Evolutionary conservation across 2,797 vertebrate species (phyloP), one percentile per base, ranked within the genome.

Genomic region (Cirrhinus molitorella): DNA sequence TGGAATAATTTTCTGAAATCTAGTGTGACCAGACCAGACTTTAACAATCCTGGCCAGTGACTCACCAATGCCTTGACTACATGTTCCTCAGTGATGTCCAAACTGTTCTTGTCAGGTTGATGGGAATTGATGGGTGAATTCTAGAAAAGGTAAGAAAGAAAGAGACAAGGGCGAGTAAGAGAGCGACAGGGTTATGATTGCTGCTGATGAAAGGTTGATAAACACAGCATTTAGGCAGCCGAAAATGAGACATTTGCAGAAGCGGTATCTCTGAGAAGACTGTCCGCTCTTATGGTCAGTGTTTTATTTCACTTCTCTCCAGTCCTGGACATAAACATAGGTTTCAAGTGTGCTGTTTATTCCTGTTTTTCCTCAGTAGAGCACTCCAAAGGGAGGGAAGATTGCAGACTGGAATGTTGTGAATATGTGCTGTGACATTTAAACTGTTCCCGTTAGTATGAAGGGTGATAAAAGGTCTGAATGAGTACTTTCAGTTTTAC

Each of bases 171-270:
- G 23, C 13, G n/a, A 80, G 45, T 57, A 49, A 70, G 47, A 65
- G 49, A 57, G 65, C 67, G 23, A 37, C 6, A 67, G 57, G 19
- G 47, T 66, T 63, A 74, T 82, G 71, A 43, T 66, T 37, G 45
- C 47, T 25, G 28, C 40, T 49, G 59, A 63, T 78, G 40, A 65
- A 49, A 78, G 57, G 37, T 47, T 65, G 59, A 34, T 65, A 78
- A 43, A 59, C 31, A 66, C 21, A 57, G 82, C 81, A 55, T 88
- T 82, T 87, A 31, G 25, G 3, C 66, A 45, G 79, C 31, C 81
- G 23, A 23, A 78, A 43, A 80, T 59, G 49, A 82, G 83, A 86
- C n/a, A 45, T 34, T 80, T 75, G 7, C 19, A 71, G 70, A 83
- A 75, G 77, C 57, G 45, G 9, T 49, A 59, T 83, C 76, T 75